Base-by-base conservation (phyloP, 2,113 vertebrate genomes). In the Zosterops lateralis region DNA sequence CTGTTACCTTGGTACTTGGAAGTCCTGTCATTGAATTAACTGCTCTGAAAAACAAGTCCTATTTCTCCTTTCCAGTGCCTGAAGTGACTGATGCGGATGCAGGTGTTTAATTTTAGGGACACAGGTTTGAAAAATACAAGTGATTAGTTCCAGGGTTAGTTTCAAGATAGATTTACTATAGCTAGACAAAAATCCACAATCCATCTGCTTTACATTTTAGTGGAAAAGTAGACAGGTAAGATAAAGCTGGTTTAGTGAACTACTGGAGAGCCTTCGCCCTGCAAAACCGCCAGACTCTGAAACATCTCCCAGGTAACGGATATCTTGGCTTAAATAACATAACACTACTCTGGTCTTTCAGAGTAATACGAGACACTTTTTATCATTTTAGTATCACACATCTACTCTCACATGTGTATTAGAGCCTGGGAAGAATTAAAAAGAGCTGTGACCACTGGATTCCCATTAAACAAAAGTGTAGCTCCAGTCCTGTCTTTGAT, bases 121-220 rank as follows among this genome's bases (percentile, higher is more conserved):
- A 22, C 0, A 84, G 36, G 56, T 67, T 89, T 96, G 91, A 95
- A 89, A 96, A 92, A 92, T 75, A 62, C 50, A 89, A 84, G 84
- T 89, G 74, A 90, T 93, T 91, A 84, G 81, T 95, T 95, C 66
- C 87, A 87, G 80, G 57, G 70, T 68, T 93, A 90, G 73, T 75
- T 82, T 58, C 70, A 58, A 89, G 61, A 75, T 42, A 87, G 77
- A 92, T 86, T 91, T 92, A 65, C 61, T 76, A 61, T 2, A 81
- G 40, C n/a, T 67, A 70, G 60, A 57, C n/a, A 75, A 72, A 87
- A 28, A 3, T 29, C 3, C 58, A 34, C 36, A 88, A 91, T 93
- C 64, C 34, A 50, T 84, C 62, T 72, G 9, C 57, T 93, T 89
- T 72, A 87, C 54, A 32, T 94, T 81, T 92, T 42, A 89, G 61